Base-by-base conservation (phyloP, 1,140 invertebrate genomes). In the Glossosoma conforme region DNA sequence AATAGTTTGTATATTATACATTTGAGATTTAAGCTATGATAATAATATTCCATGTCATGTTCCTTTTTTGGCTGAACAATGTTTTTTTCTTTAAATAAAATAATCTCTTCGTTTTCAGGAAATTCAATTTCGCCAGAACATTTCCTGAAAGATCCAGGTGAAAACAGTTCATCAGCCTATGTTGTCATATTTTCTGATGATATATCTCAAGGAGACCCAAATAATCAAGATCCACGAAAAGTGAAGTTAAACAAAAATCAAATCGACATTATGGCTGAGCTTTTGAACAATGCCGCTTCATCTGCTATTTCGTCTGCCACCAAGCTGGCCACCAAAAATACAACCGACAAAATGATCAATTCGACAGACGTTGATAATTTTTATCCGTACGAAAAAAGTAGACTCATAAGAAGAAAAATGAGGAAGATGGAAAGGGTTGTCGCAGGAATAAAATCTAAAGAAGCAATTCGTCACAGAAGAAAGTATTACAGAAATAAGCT, bases 61-160 rank as follows among this genome's bases (percentile, higher is more conserved):
- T n/a, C n/a, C n/a, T n/a, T n/a, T n/a, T n/a, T n/a, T n/a, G n/a
- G n/a, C n/a, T n/a, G n/a, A n/a, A n/a, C n/a, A n/a, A n/a, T n/a
- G n/a, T n/a, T n/a, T n/a, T n/a, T n/a, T n/a, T n/a, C n/a, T n/a
- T n/a, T n/a, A n/a, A n/a, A n/a, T n/a, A n/a, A n/a, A n/a, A n/a
- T n/a, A n/a, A n/a, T n/a, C n/a, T n/a, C n/a, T n/a, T n/a, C n/a
- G 24, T 48, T 52, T 45, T 14, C 38, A 58, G 56, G 56, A 3
- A 58, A 58, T 42, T 24, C 51, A 4, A 58, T 58, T 17, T 30
- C 56, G 10, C 45, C 56, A 8, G 33, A 58, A 35, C 50, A 52
- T 22, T 58, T 58, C 25, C 37, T 58, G 32, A 58, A 51, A 46
- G 42, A 50, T 1, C 46, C 47, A 5, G 51, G 36, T 11, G 38